phyloP scores from a whole-genome alignment of 2,888 invertebrate genomes.

The Myathropa florea region DNA sequence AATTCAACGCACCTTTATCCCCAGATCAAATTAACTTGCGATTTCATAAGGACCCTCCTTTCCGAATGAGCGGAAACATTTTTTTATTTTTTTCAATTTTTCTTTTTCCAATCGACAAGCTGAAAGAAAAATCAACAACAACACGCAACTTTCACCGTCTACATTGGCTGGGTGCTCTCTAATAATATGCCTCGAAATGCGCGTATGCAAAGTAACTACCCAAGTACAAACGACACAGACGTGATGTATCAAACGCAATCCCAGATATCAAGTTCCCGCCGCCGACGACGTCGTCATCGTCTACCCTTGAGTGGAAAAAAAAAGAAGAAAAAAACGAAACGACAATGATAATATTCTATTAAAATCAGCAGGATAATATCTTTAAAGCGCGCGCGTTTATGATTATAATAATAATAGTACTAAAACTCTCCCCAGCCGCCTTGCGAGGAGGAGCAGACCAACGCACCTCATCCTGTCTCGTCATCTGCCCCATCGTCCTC shows the following conservation, averaged over 20 bases:
- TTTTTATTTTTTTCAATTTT: too few species aligned
- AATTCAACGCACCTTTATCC: slow-evolving; percentile 62
- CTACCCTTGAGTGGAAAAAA: not conserved
- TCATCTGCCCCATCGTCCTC: not conserved
- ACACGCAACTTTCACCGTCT: not conserved
- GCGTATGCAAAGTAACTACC: slow-evolving; percentile 52
- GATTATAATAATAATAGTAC: slow-evolving; percentile 61
- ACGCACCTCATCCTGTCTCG: not conserved
- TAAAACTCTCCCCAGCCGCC: slow-evolving; percentile 34
- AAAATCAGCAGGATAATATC: slow-evolving; percentile 69
- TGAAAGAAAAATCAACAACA: not conserved
- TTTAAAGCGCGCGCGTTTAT: slow-evolving; percentile 50
- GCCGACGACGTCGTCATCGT: not conserved
- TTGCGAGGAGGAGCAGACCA: not conserved
- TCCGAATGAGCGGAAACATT: slow-evolving; percentile 40
- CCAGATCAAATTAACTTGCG: slow-evolving; percentile 65
- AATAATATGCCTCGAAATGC: slow-evolving; percentile 24
- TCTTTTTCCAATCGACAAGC: slow-evolving; percentile 38
- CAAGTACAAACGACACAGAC: slow-evolving; percentile 58
- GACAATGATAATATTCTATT: slow-evolving; percentile 64
- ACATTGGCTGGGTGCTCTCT: not conserved
- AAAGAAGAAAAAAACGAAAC: not conserved
- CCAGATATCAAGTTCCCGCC: not conserved
- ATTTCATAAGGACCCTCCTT: slow-evolving; percentile 32
- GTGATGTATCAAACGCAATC: slow-evolving; percentile 63